Evolutionary conservation across 2,888 invertebrate genomes (phyloP).

Genomic region (Drosophila tanythrix): DNA sequence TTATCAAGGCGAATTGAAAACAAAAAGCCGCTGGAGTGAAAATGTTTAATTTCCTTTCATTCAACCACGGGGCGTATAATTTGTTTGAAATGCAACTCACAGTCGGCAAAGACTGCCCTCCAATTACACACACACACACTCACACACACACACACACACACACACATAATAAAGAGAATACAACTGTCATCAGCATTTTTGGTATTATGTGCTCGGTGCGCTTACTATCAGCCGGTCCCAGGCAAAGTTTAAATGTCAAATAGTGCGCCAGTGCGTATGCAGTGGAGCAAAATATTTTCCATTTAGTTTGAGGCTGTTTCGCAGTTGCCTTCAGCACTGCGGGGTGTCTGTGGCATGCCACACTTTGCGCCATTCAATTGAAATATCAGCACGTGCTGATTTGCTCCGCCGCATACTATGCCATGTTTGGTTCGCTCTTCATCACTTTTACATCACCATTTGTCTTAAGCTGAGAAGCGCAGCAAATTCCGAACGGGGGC

Average conservation of each 20-base stretch:
- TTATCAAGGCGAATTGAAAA: constrained; percentile 34
- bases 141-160: constrained; percentile 31
- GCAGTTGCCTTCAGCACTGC: constrained; percentile 5
- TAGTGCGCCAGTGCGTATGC: constrained; percentile 47
- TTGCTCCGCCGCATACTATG: constrained; percentile 32
- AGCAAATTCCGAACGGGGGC: constrained; percentile 7
- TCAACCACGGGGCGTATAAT: constrained; percentile 13
- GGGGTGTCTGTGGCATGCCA: constrained; percentile 50
- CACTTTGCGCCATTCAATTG: constrained; percentile 72
- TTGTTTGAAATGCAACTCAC: constrained; percentile 55
- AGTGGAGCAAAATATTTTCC: constrained; percentile 53
- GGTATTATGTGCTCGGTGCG: constrained; percentile 15
- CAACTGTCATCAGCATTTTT: constrained; percentile 61
- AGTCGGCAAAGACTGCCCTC: constrained; percentile 35
- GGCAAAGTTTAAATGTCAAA: constrained; percentile 71
- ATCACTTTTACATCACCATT: constrained; percentile 43
- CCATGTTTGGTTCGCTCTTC: constrained; percentile 23
- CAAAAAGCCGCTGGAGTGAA: constrained; percentile 55
- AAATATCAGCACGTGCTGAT: constrained; percentile 76
- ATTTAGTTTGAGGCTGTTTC: constrained; percentile 35
- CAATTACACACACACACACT: constrained; percentile 20
- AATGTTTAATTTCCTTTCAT: constrained; percentile 75
- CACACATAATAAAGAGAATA: constrained; percentile 30
- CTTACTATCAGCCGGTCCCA: constrained; percentile 18
- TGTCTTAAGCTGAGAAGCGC: constrained; percentile 61